Evolutionary conservation across 2,113 vertebrate genomes (phyloP).

Genomic region (Peromyscus leucopus): DNA sequence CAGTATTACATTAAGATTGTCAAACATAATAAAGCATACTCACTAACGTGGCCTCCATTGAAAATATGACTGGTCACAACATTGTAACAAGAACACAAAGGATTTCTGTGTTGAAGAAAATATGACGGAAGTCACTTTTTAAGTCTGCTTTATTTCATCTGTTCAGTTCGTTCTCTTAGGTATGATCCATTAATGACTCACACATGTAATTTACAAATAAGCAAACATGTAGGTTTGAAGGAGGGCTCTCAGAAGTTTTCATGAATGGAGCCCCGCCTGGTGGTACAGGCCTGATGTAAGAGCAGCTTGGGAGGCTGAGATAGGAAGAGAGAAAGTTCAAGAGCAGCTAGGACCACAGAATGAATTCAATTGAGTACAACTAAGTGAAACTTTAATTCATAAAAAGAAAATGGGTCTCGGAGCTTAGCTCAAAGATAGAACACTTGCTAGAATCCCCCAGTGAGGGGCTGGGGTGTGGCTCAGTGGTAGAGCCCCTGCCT

Average conservation of each 20-base stretch:
- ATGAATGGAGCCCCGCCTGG: not conserved
- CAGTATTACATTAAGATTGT: conserved; percentile 45
- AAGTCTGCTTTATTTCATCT: conserved; percentile 4
- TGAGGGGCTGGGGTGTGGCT: not conserved
- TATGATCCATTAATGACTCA: not conserved
- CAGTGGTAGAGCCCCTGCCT: not conserved
- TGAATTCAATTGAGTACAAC: not conserved
- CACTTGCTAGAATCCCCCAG: not conserved
- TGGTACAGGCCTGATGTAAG: not conserved
- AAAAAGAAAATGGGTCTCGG: not conserved
- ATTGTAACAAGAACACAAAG: conserved; percentile 27
- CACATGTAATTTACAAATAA: not conserved
- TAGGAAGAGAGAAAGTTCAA: not conserved
- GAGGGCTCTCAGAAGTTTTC: not conserved
- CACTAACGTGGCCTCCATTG: not conserved
- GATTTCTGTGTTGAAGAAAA: conserved; percentile 48
- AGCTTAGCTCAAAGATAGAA: not conserved
- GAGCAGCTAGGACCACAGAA: not conserved
- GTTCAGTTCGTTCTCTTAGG: not conserved
- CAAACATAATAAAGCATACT: conserved; percentile 52
- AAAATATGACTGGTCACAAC: conserved; percentile 17
- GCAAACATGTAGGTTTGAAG: not conserved
- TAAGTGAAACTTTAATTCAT: not conserved
- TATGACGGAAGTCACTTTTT: not conserved
- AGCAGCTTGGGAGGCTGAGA: not conserved